phyloP scores from a whole-genome alignment of 2,797 vertebrate species.

The Sylvia borin region DNA sequence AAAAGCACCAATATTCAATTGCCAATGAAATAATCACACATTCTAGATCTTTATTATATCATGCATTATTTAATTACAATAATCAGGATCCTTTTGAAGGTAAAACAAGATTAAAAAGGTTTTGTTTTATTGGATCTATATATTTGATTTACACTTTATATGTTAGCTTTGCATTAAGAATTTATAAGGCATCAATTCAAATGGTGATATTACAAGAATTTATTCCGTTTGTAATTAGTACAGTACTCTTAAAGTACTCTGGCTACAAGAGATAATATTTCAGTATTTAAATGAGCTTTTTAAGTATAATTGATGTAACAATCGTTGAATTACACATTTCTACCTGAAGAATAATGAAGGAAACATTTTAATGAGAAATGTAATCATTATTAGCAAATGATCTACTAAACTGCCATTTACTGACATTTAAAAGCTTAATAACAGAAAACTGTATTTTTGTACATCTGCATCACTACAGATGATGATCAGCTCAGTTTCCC shows the following conservation, averaged over 20 bases:
- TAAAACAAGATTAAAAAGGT: slow-evolving; percentile 85
- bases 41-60: slow-evolving; percentile 83
- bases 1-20: slow-evolving; percentile 81
- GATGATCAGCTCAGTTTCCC: slow-evolving; percentile 50
- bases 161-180: slow-evolving; percentile 89
- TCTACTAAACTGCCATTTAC: slow-evolving; percentile 81
- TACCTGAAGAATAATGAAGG: slow-evolving; percentile 86
- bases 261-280: slow-evolving; percentile 85
- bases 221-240: slow-evolving; percentile 87
- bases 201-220: slow-evolving; percentile 84
- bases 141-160: slow-evolving; percentile 89
- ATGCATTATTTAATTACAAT: slow-evolving; percentile 88
- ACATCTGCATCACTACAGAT: slow-evolving; percentile 55
- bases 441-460: slow-evolving; percentile 72
- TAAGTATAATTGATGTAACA: slow-evolving; percentile 87
- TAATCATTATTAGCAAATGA: slow-evolving; percentile 87
- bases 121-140: slow-evolving; percentile 86
- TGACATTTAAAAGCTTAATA: slow-evolving; percentile 82
- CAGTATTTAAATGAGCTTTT: slow-evolving; percentile 86
- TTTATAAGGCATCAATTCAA: slow-evolving; percentile 85
- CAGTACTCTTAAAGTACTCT: slow-evolving; percentile 81
- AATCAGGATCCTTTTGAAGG: slow-evolving; percentile 82
- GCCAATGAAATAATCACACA: slow-evolving; percentile 82
- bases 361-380: slow-evolving; percentile 86
- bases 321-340: slow-evolving; percentile 83